Conservation (phyloP, 1,140 invertebrate genomes). For the Heliothis subflexa region DNA sequence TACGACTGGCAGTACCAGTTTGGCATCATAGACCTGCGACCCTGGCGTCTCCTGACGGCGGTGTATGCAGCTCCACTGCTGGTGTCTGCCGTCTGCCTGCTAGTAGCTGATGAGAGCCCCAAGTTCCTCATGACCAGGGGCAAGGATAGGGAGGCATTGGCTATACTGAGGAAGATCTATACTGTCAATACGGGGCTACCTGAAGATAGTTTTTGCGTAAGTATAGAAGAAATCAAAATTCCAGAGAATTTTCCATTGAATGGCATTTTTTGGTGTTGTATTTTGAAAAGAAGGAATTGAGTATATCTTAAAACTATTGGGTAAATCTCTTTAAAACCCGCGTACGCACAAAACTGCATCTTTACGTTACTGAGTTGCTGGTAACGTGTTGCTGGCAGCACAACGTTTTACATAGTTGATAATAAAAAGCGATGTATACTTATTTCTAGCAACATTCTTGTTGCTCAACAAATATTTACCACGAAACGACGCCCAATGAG, state of each 20-base stretch:
- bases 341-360: too few relatives aligned
- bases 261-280: too few relatives aligned
- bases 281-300: too few relatives aligned
- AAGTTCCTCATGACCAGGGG: slow-evolving; percentile 90
- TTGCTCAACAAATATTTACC: not conserved
- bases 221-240: slow-evolving; percentile 42
- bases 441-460: too few relatives aligned
- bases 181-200: slow-evolving; percentile 87
- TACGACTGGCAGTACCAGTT: slow-evolving; percentile 57
- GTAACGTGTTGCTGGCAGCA: too few relatives aligned
- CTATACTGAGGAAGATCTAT: slow-evolving; percentile 87
- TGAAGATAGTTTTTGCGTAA: slow-evolving; percentile 88
- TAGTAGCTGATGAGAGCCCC: slow-evolving; percentile 88
- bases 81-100: slow-evolving; percentile 83
- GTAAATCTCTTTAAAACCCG: too few relatives aligned
- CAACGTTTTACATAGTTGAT: too few relatives aligned
- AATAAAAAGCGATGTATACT: too few relatives aligned
- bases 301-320: too few relatives aligned
- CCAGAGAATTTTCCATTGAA: too few relatives aligned
- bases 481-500: too few relatives aligned
- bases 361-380: too few relatives aligned
- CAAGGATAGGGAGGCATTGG: slow-evolving; percentile 86
- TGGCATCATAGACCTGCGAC: slow-evolving; percentile 77
- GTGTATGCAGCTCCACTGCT: slow-evolving; percentile 87
- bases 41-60: slow-evolving; percentile 89